Evolutionary conservation across 2,113 vertebrate species (phyloP).

Genomic region (Scatophagus argus): DNA sequence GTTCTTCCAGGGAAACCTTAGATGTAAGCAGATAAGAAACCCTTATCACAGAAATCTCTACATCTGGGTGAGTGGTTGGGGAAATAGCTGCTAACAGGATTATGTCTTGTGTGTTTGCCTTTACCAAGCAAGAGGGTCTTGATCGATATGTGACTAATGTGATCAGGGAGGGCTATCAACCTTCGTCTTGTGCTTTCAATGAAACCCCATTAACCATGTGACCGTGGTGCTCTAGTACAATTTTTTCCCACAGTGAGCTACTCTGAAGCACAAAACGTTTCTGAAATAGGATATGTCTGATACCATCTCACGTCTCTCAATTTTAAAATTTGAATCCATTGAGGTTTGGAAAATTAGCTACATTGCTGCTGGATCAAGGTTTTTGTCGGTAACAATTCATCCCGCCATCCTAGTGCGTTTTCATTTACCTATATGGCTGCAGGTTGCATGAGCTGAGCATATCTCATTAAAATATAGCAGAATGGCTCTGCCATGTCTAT

Average conservation of each 20-base stretch:
- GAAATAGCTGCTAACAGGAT: constrained; percentile 71
- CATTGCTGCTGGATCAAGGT: constrained; percentile 39
- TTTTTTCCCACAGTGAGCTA: constrained; percentile 11
- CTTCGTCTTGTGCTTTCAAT: constrained; percentile 60
- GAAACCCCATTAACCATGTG: constrained; percentile 59
- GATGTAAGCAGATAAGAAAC: constrained; percentile 52
- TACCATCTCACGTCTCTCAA: constrained; percentile 46
- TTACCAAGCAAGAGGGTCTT: constrained; percentile 57
- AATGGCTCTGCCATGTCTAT: constrained; percentile 58
- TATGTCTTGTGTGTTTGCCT: constrained; percentile 67
- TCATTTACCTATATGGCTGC: constrained; percentile 59
- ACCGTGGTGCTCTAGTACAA: constrained; percentile 21
- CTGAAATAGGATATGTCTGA: constrained; percentile 56
- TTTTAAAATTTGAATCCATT: constrained; percentile 56
- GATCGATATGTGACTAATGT: constrained; percentile 81
- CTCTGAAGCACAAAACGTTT: constrained; percentile 35
- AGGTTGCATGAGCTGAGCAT: constrained; percentile 51
- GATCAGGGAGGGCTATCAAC: constrained; percentile 69
- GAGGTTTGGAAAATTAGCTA: constrained; percentile 13
- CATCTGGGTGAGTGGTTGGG: constrained; percentile 46
- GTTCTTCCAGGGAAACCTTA: constrained; percentile 21
- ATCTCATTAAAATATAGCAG: constrained; percentile 76
- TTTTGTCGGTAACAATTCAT: constrained; percentile 59
- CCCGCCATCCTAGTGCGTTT: constrained; percentile 36
- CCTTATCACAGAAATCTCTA: constrained; percentile 38